A percentile compares a stretch with the other conserved stretches of the same genome.
These are phyloP conservation scores for Pionites leucogaster DNA, from an alignment of 2,113 vertebrate species.

Conservation along the genomic window DNA sequence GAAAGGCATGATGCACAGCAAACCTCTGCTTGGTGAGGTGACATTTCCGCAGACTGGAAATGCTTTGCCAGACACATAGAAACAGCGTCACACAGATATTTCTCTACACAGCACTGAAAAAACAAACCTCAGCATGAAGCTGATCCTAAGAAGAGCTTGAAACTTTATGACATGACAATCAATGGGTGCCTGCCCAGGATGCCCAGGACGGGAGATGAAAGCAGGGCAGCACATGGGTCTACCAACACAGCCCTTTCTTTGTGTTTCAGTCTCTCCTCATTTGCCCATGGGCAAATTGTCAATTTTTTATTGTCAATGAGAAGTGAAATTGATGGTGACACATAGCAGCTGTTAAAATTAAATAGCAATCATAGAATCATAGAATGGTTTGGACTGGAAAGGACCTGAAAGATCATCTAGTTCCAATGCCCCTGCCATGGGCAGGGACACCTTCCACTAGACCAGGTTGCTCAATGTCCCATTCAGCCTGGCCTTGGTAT, in stretches of 20 bases:
- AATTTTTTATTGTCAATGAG: neutral
- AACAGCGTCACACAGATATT: neutral
- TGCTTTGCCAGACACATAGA: neutral
- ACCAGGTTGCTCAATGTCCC: neutral
- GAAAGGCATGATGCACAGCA: fast-evolving
- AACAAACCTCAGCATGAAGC: neutral
- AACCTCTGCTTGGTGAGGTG: neutral
- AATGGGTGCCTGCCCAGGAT: neutral
- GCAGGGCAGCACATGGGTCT: fast-evolving
- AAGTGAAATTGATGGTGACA: neutral
- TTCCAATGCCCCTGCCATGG: neutral
- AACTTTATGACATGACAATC: fast-evolving
- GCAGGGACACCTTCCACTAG: neutral
- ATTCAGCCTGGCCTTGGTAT: neutral
- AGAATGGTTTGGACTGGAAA: neutral
- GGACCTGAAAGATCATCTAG: neutral
- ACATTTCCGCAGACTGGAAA: neutral
- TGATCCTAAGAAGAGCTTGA: neutral
- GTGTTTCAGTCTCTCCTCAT: neutral
- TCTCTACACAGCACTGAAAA: neutral
- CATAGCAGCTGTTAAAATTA: neutral
- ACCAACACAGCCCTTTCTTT: neutral
- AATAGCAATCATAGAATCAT: neutral
- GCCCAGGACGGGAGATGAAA: neutral
- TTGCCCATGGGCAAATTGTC: neutral